Base-by-base conservation (phyloP, 1,140 invertebrate species). In the roundworm (Caenorhabditis elegans) region DNA sequence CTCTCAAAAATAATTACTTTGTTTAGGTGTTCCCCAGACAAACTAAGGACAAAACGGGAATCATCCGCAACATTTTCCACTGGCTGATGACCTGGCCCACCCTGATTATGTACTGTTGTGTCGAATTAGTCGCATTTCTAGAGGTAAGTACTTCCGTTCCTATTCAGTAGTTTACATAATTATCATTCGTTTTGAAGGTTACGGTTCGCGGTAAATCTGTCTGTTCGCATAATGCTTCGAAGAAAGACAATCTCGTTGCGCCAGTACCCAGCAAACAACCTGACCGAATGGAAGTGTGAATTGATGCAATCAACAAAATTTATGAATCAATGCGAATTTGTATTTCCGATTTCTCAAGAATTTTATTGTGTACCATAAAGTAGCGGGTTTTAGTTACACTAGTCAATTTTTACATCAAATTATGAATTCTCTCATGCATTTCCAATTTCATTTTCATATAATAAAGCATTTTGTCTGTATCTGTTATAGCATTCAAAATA, bases 11-110 rank as follows among this genome's bases (percentile, higher is more conserved):
- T 36, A 53, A 76, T 70, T 3, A 49, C 24, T 15, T 3, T 36
- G n/a, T 78, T 82, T 47, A 83, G 82, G 82, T 78, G 19, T 86
- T 86, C 79, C 85, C 85, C n/a, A 53, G 85, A n/a, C 70, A 81
- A 39, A 53, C 65, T 17, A 82, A 86, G 22, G 86, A 86, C 49
- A 53, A 81, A n/a, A 86, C 86, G 8, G 79, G 80, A 22, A 76
- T 86, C 28, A 36, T 86, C n/a, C 77, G 86, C 34, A 86, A 86
- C 75, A 77, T 86, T 47, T 86, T 86, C 51, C 86, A 86, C 65
- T 86, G 65, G 51, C 5, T 86, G 1, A 78, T 86, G 76, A 82
- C 84, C 15, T 85, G 81, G 83, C 86, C 84, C 22, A 85, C 84
- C 2, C 48, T 87, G 24, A 77, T 83, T 11, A 85, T 83, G 48